phyloP scores from a whole-genome alignment of 1,140 invertebrate species.

The Paracyclopina nana region DNA sequence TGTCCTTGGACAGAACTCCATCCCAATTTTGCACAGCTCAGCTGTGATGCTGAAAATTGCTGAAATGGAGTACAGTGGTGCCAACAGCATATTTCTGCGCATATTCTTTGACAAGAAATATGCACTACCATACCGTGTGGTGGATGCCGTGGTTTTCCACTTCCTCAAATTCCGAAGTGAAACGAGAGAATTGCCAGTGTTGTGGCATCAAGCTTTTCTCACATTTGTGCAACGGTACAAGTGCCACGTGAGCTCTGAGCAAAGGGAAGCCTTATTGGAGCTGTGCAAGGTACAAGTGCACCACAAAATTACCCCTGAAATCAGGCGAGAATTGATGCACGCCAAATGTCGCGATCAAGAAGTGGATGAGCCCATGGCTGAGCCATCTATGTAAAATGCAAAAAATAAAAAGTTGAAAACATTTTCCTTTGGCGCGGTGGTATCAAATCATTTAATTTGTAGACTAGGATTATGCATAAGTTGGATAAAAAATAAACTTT shows the following conservation, averaged over 20 bases:
- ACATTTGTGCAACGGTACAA: conserved; percentile 92
- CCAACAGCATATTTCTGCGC: conserved; percentile 83
- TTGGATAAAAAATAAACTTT: too few species aligned
- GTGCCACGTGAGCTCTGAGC: conserved; percentile 74
- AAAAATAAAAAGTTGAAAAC: too few species aligned
- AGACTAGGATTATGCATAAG: too few species aligned
- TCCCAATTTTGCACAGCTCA: conserved; percentile 87
- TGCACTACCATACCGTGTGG: conserved; percentile 79
- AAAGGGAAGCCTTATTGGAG: conserved; percentile 61
- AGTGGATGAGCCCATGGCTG: conserved; percentile 12
- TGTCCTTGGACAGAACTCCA: conserved; percentile 69
- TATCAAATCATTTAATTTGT: too few species aligned
- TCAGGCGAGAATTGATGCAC: conserved; percentile 7
- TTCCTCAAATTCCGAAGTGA: conserved; percentile 45
- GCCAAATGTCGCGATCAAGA: conserved; percentile 11
- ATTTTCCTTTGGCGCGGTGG: too few species aligned
- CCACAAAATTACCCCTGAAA: conserved; percentile 9
- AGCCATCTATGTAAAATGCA: too few species aligned
- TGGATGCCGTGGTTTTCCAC: conserved; percentile 89
- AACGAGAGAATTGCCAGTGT: conserved; percentile 59
- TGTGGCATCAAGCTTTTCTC: conserved; percentile 90
- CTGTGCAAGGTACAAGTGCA: conserved; percentile 34
- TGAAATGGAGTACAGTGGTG: conserved; percentile 94
- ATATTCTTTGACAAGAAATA: conserved; percentile 96
- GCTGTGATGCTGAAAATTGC: conserved; percentile 87